These are phyloP conservation scores for Oreocharis arfaki DNA, from an alignment of 2,113 vertebrate genomes.

Conservation along the genomic window DNA sequence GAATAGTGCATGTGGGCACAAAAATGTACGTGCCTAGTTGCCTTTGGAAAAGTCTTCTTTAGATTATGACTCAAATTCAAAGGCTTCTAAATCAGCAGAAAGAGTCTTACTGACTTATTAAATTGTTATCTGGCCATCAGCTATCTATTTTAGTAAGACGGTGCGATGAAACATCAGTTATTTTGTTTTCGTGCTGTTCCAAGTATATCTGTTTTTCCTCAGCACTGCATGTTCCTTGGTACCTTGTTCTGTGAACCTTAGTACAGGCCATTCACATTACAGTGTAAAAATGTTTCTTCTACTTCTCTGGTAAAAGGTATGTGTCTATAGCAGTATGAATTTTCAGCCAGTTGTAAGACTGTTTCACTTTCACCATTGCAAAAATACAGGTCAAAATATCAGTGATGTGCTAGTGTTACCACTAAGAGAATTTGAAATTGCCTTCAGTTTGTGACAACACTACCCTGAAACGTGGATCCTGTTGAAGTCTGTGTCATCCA, in stretches of 20 bases:
- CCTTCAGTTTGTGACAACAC: constrained; percentile 27
- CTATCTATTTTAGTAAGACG: background rate
- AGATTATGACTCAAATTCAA: background rate
- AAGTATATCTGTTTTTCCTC: background rate
- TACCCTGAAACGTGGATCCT: background rate
- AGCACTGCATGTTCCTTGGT: background rate
- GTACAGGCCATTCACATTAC: background rate
- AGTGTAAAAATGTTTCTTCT: background rate
- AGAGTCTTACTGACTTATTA: background rate
- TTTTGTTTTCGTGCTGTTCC: background rate
- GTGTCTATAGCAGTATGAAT: background rate
- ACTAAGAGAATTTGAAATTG: constrained; percentile 17
- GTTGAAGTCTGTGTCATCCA: background rate
- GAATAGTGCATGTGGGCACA: background rate
- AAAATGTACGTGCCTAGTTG: background rate
- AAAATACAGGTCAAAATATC: constrained; percentile 15
- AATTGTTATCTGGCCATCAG: background rate
- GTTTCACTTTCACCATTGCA: background rate
- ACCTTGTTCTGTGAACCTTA: background rate
- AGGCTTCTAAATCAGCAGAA: background rate
- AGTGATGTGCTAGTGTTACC: background rate
- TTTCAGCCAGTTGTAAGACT: constrained; percentile 10
- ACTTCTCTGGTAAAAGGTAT: background rate
- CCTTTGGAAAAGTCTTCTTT: background rate
- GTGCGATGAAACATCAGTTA: background rate